phyloP scores from a whole-genome alignment of 1,140 invertebrate species.

The Meloidogyne exigua region DNA sequence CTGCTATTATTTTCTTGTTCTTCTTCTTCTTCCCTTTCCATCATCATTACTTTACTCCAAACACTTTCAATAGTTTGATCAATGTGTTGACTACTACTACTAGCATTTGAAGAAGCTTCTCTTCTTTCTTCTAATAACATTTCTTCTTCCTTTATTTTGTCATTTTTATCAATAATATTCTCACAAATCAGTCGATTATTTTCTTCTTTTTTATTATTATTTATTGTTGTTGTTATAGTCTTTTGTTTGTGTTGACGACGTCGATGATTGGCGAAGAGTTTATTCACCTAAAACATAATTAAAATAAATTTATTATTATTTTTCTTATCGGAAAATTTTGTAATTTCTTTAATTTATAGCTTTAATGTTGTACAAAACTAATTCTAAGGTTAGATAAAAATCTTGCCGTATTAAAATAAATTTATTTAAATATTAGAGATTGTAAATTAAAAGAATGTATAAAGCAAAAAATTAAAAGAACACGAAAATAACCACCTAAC shows the following conservation, averaged over 20 bases:
- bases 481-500: too few relatives aligned
- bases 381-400: too few relatives aligned
- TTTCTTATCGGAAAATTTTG: too few relatives aligned
- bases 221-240: neutral
- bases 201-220: neutral
- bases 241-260: conserved; percentile 31
- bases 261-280: conserved; percentile 29
- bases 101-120: too few relatives aligned
- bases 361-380: too few relatives aligned
- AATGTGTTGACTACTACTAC: conserved; percentile 6
- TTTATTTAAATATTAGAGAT: too few relatives aligned
- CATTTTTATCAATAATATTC: neutral
- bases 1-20: too few relatives aligned
- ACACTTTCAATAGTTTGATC: conserved; percentile 18
- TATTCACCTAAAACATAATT: conserved; percentile 6
- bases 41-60: conserved; percentile 3
- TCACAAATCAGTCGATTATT: conserved; percentile 4
- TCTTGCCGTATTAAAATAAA: too few relatives aligned
- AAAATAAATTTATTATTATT: neutral
- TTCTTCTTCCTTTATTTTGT: neutral
- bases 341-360: too few relatives aligned
- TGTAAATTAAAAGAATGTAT: too few relatives aligned
- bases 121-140: too few relatives aligned
- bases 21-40: neutral
- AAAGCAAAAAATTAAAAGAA: too few relatives aligned